phyloP scores from a whole-genome alignment of 2,888 invertebrate genomes.

The Bruchidius siliquastri region DNA sequence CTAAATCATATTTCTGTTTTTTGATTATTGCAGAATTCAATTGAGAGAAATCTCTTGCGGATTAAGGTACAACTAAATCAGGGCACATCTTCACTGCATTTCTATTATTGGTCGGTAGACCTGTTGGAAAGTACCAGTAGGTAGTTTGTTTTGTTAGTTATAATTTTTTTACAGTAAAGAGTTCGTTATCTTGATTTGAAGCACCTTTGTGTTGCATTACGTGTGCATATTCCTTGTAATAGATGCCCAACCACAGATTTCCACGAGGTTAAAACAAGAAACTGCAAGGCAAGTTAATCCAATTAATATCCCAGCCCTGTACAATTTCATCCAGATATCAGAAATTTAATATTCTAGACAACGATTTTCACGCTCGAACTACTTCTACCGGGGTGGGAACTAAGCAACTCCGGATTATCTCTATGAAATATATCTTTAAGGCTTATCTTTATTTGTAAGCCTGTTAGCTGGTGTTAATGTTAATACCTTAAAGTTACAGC shows the following conservation, averaged over 20 bases:
- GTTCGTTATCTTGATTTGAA: too few species aligned
- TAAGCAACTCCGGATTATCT: neutral
- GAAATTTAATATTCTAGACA: neutral
- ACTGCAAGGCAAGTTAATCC: neutral
- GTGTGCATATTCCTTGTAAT: neutral
- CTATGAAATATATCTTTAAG: neutral
- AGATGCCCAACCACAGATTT: neutral
- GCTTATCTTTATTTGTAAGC: neutral
- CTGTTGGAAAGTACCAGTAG: too few species aligned
- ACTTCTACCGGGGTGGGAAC: neutral
- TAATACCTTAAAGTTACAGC: neutral
- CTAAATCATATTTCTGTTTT: too few species aligned
- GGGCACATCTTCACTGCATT: too few species aligned
- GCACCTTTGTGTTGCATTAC: too few species aligned
- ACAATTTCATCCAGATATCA: neutral
- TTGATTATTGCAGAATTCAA: too few species aligned
- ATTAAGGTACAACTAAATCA: too few species aligned
- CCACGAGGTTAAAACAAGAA: neutral
- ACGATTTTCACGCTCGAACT: neutral
- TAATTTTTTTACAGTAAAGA: too few species aligned
- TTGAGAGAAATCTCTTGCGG: too few species aligned
- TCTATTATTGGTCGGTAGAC: too few species aligned
- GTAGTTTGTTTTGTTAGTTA: too few species aligned
- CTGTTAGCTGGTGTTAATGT: neutral
- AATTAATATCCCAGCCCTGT: neutral